Evolutionary conservation across 2,113 vertebrate species (phyloP).

Genomic region (Ctenodactylus gundi): DNA sequence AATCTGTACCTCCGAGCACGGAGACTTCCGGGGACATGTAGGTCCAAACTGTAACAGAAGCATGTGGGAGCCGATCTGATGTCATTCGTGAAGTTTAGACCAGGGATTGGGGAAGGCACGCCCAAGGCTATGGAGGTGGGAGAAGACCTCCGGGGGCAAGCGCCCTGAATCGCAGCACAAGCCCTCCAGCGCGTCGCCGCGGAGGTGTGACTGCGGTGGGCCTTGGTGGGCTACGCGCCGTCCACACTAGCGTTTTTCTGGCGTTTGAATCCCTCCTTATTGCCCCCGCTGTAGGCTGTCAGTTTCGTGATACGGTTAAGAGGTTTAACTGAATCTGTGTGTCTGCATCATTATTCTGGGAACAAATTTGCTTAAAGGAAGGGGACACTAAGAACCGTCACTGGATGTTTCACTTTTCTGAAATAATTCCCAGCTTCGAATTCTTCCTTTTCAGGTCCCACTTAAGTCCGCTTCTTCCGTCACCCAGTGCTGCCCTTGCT

Average conservation of each 20-base stretch:
- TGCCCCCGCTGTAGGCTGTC: too few relatives aligned
- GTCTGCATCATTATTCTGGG: neutral
- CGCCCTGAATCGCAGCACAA: neutral
- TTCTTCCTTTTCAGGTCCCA: neutral
- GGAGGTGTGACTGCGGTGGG: too few relatives aligned
- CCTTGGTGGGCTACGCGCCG: neutral
- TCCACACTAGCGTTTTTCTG: neutral
- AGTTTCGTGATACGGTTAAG: neutral
- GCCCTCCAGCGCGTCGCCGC: neutral
- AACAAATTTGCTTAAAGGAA: neutral
- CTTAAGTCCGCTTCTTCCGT: neutral
- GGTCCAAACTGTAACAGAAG: too few relatives aligned
- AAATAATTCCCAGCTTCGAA: neutral
- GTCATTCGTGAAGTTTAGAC: neutral
- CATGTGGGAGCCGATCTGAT: neutral
- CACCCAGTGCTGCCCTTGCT: neutral
- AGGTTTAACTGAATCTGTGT: rapidly evolving
- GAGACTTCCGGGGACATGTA: too few relatives aligned
- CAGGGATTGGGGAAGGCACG: neutral
- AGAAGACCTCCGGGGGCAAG: neutral
- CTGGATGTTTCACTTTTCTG: neutral
- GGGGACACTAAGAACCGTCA: neutral
- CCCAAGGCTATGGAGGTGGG: rapidly evolving
- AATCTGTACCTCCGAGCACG: too few relatives aligned
- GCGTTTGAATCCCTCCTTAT: neutral